Conservation (phyloP, 2,888 invertebrate species). For the Xylophagus ater region DNA sequence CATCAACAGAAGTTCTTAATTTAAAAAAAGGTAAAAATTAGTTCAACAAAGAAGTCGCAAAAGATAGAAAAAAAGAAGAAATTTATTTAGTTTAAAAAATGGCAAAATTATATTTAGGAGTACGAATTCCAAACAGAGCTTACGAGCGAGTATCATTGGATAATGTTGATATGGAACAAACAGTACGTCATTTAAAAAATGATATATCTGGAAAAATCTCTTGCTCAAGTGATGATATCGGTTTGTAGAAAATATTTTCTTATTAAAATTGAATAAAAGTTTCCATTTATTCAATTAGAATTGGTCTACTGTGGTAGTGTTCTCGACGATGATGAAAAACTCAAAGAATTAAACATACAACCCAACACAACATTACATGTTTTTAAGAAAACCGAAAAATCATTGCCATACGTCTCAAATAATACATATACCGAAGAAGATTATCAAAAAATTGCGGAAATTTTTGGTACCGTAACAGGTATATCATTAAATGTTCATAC, state of each 20-base stretch:
- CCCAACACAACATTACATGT: constrained; percentile 47
- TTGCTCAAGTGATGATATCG: too few relatives aligned
- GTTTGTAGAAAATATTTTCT: too few relatives aligned
- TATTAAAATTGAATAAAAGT: too few relatives aligned
- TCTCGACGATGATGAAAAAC: constrained; percentile 46
- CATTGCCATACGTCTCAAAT: constrained; percentile 22
- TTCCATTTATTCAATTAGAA: too few relatives aligned
- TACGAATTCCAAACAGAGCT: constrained; percentile 42
- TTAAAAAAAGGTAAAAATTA: not conserved
- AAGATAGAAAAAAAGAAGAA: too few relatives aligned
- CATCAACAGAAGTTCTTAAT: not conserved
- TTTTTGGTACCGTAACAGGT: constrained; percentile 33
- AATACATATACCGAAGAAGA: constrained; percentile 19
- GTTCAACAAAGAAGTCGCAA: not conserved
- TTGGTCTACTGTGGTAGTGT: constrained; percentile 51
- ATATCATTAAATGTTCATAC: constrained; percentile 39
- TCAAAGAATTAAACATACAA: constrained; percentile 45
- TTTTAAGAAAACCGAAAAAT: constrained; percentile 34
- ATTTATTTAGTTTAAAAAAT: constrained; percentile 21
- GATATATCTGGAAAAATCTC: too few relatives aligned
- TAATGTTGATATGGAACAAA: constrained; percentile 45
- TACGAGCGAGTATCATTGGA: constrained; percentile 46
- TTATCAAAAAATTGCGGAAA: constrained; percentile 12
- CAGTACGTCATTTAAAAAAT: constrained; percentile 44
- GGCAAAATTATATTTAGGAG: constrained; percentile 38